These are phyloP conservation scores for Microchrysa polita DNA, from an alignment of 2,888 invertebrate species.

Conservation along the genomic window DNA sequence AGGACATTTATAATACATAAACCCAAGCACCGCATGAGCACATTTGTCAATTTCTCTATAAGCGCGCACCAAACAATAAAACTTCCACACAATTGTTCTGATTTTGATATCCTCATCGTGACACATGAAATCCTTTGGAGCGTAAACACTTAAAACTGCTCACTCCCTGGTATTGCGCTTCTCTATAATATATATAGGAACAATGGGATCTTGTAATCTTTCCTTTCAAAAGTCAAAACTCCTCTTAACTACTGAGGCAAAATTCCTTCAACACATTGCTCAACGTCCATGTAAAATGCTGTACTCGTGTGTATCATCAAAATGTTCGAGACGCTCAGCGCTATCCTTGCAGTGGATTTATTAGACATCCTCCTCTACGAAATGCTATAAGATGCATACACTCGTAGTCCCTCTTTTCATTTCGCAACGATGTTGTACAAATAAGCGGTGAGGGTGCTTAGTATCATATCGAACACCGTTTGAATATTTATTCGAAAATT, in stretches of 20 bases:
- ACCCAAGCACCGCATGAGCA: neutral
- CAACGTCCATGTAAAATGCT: too few species aligned
- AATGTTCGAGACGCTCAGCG: too few species aligned
- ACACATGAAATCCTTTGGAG: conserved; percentile 41
- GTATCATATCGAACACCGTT: conserved; percentile 43
- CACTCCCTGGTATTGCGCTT: conserved; percentile 31
- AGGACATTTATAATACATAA: too few species aligned
- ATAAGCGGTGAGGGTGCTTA: conserved; percentile 42
- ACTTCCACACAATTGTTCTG: conserved; percentile 34
- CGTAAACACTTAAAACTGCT: conserved; percentile 43
- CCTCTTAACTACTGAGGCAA: conserved; percentile 42
- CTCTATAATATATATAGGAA: too few species aligned
- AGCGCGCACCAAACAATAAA: conserved; percentile 26
- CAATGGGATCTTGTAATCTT: conserved; percentile 42
- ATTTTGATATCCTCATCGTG: conserved; percentile 43
- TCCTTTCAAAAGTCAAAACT: conserved; percentile 44
- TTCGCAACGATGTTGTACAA: conserved; percentile 26
- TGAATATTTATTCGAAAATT: conserved; percentile 44
- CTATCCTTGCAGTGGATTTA: conserved; percentile 27
- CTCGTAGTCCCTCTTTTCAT: conserved; percentile 11
- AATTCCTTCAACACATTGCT: conserved; percentile 40
- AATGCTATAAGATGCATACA: conserved; percentile 34
- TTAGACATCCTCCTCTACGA: too few species aligned
- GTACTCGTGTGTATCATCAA: too few species aligned
- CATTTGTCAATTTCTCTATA: conserved; percentile 21